Conservation (phyloP, 1,140 invertebrate genomes). For the Atta texana region DNA sequence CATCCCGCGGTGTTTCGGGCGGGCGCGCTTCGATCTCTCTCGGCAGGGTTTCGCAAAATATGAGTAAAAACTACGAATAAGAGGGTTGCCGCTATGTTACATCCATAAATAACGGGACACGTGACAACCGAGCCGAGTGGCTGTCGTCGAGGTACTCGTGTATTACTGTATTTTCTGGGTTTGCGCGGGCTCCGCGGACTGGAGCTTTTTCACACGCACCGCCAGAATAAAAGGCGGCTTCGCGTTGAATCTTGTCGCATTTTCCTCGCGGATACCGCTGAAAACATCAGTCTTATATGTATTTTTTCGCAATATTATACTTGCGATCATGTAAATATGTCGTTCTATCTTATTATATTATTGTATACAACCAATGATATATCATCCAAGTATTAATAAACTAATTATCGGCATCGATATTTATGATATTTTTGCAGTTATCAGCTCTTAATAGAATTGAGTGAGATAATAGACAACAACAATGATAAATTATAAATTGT, state of each 20-base stretch:
- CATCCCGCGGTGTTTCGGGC: constrained; percentile 60
- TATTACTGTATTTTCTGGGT: constrained; percentile 67
- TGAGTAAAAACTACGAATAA: constrained; percentile 84
- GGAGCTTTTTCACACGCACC: constrained; percentile 58
- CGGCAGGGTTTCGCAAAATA: constrained; percentile 78
- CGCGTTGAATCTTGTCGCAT: constrained; percentile 49
- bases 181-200: constrained; percentile 40
- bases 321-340: constrained; percentile 15
- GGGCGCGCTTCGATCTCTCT: constrained; percentile 62
- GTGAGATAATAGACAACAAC: background rate
- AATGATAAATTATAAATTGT: constrained; percentile 28
- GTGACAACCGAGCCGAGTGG: constrained; percentile 78
- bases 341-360: background rate
- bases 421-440: background rate
- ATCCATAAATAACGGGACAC: constrained; percentile 82
- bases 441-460: background rate
- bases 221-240: constrained; percentile 46
- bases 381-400: constrained; percentile 15
- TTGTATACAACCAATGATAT: background rate
- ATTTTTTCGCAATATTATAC: background rate
- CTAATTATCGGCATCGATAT: background rate
- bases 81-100: constrained; percentile 79
- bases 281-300: constrained; percentile 46
- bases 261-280: constrained; percentile 33
- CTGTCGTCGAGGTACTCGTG: constrained; percentile 71